phyloP scores from a whole-genome alignment of 2,888 invertebrate genomes.

The Resseliella maxima region DNA sequence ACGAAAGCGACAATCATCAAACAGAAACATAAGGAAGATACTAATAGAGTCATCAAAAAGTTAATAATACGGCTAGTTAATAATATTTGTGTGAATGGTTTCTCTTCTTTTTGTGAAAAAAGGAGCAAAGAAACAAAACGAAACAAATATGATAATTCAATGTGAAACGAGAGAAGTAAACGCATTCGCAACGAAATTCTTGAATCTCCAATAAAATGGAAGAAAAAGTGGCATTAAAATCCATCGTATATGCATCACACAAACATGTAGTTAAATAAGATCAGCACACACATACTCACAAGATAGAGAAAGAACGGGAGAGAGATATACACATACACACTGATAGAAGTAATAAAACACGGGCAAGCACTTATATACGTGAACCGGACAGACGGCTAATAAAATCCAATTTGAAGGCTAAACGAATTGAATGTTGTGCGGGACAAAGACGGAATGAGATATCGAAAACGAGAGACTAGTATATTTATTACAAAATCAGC shows the following conservation, averaged over 20 bases:
- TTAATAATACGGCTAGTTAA: constrained; percentile 53
- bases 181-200: neutral
- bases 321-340: neutral
- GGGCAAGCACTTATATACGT: neutral
- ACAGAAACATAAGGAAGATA: constrained; percentile 34
- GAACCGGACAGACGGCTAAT: neutral
- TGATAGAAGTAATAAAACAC: neutral
- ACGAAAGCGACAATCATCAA: constrained; percentile 39
- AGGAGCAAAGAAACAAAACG: constrained; percentile 11
- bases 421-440: neutral
- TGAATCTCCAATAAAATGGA: constrained; percentile 3
- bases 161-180: constrained; percentile 36
- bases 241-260: neutral
- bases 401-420: constrained; percentile 5
- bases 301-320: too few species aligned
- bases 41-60: constrained; percentile 55
- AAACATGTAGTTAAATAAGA: neutral
- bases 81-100: constrained; percentile 50
- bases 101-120: neutral
- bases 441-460: neutral
- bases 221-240: neutral
- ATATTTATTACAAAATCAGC: neutral
- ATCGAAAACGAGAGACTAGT: neutral
- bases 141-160: neutral
- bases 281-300: neutral